Conservation (phyloP, 1,140 invertebrate species). For the Bombus confusus region DNA sequence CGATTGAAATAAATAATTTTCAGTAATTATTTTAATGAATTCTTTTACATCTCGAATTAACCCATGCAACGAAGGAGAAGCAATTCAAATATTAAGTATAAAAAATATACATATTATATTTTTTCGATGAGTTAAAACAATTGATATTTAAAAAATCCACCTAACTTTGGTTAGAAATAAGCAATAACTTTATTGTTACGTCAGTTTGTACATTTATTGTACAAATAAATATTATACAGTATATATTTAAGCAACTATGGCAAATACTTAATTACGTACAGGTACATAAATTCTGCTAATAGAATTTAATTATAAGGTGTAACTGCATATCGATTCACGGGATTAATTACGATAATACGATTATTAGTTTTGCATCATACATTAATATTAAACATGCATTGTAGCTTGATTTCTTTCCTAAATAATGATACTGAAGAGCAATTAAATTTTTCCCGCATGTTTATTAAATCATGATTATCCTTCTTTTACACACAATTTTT, state of each 20-base stretch:
- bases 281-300: conserved; percentile 38
- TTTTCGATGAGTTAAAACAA: not conserved
- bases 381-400: conserved; percentile 9
- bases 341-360: conserved; percentile 29
- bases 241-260: conserved; percentile 54
- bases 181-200: conserved; percentile 33
- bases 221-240: conserved; percentile 53
- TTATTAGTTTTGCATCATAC: conserved; percentile 11
- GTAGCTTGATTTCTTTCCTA: not conserved
- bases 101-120: not conserved
- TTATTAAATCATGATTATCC: not conserved
- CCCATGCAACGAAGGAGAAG: not conserved
- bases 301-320: conserved; percentile 30
- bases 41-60: not conserved
- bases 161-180: conserved; percentile 25
- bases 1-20: conserved; percentile 50
- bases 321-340: conserved; percentile 30
- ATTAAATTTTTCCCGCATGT: not conserved
- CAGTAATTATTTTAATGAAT: conserved; percentile 21
- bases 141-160: not conserved
- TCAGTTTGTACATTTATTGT: conserved; percentile 52
- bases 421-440: not conserved
- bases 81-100: not conserved
- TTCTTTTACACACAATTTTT: not conserved
- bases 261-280: conserved; percentile 51